These are phyloP conservation scores for Drosophila littoralis DNA, from an alignment of 1,140 invertebrate species.

Conservation along the genomic window DNA sequence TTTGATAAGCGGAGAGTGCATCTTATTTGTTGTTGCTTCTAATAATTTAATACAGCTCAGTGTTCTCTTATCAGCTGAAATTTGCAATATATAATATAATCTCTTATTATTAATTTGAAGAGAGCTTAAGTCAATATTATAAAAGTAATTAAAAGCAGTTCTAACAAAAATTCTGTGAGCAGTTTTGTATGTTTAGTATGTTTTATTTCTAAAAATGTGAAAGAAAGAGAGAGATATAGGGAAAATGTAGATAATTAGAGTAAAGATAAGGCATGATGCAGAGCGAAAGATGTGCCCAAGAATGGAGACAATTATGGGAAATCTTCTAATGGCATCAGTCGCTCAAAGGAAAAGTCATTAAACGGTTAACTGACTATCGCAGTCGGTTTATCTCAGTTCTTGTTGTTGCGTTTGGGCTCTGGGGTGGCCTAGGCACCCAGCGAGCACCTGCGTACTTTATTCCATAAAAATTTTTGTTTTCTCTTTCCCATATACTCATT, in stretches of 20 bases:
- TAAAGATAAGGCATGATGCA: conserved; percentile 61
- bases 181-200: no score
- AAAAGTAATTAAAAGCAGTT: no score
- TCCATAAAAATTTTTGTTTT: conserved; percentile 49
- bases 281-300: conserved; percentile 31
- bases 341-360: conserved; percentile 69
- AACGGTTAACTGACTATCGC: conserved; percentile 69
- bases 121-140: no score
- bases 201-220: conserved; percentile 1
- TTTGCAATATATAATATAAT: neutral
- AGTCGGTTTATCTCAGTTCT: conserved; percentile 43
- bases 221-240: conserved; percentile 30
- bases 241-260: conserved; percentile 56
- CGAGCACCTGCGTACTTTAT: conserved; percentile 39
- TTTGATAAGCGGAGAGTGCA: conserved; percentile 16
- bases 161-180: no score
- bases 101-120: neutral
- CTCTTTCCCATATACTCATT: conserved; percentile 24
- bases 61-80: conserved; percentile 3
- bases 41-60: neutral
- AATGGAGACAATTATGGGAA: conserved; percentile 73
- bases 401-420: conserved; percentile 14
- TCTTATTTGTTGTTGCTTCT: no score
- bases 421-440: conserved; percentile 58
- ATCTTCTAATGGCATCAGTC: conserved; percentile 64